phyloP scores from a whole-genome alignment of 2,797 vertebrate species.

The Pelochelys cantorii region DNA sequence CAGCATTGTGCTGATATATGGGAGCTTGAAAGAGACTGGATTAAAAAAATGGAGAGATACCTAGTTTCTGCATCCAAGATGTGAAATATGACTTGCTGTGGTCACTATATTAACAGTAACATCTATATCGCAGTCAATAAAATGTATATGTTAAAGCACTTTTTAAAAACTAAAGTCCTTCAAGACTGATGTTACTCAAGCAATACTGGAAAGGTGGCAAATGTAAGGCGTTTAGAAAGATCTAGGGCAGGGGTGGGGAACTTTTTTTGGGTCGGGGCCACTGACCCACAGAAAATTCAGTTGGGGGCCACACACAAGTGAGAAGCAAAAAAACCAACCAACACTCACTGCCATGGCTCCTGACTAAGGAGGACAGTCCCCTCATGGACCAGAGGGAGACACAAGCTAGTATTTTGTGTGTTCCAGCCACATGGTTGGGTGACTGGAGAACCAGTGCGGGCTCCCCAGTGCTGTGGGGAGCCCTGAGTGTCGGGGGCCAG shows the following conservation, averaged over 20 bases:
- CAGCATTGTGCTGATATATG: not conserved
- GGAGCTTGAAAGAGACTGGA: not conserved
- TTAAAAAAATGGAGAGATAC: not conserved
- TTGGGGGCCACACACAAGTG: too few relatives aligned
- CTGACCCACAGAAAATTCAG: too few relatives aligned
- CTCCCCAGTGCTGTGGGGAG: too few relatives aligned
- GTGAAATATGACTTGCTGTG: not conserved
- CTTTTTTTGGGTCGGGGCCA: too few relatives aligned
- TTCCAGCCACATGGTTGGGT: too few relatives aligned
- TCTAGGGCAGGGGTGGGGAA: not conserved
- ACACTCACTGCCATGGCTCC: too few relatives aligned
- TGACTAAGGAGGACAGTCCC: too few relatives aligned
- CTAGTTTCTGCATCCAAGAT: not conserved
- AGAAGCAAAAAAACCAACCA: too few relatives aligned
- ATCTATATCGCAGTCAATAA: not conserved
- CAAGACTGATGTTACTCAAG: not conserved
- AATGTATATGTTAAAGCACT: not conserved
- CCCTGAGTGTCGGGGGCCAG: too few relatives aligned
- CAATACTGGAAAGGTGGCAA: not conserved
- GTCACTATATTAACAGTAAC: not conserved
- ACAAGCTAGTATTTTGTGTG: too few relatives aligned
- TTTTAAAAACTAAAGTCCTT: not conserved
- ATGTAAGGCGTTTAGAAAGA: not conserved
- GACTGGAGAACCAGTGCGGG: too few relatives aligned
- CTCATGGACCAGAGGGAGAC: too few relatives aligned